Base-by-base conservation (phyloP, 2,113 vertebrate species). In the Gobius niger region DNA sequence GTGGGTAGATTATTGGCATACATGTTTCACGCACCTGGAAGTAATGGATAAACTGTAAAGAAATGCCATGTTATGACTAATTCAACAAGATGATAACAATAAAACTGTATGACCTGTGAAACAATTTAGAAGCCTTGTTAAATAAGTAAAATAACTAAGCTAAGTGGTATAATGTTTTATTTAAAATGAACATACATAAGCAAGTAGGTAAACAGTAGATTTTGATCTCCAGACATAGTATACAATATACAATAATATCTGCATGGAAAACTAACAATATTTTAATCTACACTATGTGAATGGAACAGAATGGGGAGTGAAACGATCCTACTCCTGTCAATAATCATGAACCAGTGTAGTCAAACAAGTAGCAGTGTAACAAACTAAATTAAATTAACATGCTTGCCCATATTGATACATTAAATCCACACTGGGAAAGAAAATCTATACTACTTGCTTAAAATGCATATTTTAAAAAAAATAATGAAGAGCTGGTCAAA, bases 131-230 rank as follows among this genome's bases (percentile, higher is more conserved):
- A 90, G 81, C 86, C 88, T 91, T 75, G 89, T 90, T 87, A 88
- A 89, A 89, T 89, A 84, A 92, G 88, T 90, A 91, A 91, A 85
- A 83, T 90, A 92, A 90, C 86, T 90, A 87, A 92, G 82, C 89
- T 92, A 88, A 87, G 87, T 90, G 88, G 86, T 87, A 88, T 88
- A 87, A 86, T 65, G 84, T 87, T 92, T 92, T 92, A 91, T 91
- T 92, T 91, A 91, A 92, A 91, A 91, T 86, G 86, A 90, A 92
- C 91, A 92, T 91, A 91, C 91, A 92, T 88, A 87, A 83, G 90
- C 89, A 91, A 80, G 75, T 84, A 82, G 84, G 88, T 88, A 82
- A 86, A 89, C 90, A 91, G 78, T 85, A 87, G 74, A 76, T 81
- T 84, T 82, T 86, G 86, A 83, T 90, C 82, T 89, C 79, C 79